Evolutionary conservation across 2,113 vertebrate genomes (phyloP).

Genomic region (Suricata suricatta): DNA sequence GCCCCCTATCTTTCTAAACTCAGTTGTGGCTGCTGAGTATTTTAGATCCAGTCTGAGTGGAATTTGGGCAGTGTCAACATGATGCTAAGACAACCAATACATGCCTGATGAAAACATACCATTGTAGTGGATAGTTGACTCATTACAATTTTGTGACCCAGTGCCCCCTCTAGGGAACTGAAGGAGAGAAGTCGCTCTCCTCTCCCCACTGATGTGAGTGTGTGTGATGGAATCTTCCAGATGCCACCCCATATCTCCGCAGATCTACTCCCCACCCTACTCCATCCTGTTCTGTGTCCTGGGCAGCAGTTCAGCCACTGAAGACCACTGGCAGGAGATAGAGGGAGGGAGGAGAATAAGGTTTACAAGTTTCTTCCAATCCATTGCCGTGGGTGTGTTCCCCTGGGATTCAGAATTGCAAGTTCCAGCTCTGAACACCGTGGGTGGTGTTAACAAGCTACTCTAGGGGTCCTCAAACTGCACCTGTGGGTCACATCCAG

Average conservation of each 20-base stretch:
- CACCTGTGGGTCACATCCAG: not conserved
- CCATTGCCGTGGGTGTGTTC: not conserved
- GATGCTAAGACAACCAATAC: not conserved
- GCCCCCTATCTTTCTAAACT: not conserved
- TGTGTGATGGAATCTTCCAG: not conserved
- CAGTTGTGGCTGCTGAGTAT: not conserved
- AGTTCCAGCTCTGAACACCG: not conserved
- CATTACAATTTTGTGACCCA: not conserved
- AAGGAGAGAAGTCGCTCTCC: not conserved
- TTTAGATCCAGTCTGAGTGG: not conserved
- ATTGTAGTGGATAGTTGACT: not conserved
- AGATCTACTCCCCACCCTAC: not conserved
- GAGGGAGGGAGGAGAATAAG: not conserved
- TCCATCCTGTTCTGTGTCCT: not conserved
- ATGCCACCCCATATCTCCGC: fast-evolving
- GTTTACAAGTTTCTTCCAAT: not conserved
- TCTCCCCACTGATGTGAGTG: not conserved
- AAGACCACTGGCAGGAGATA: not conserved
- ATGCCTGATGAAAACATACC: not conserved
- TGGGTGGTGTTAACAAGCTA: not conserved
- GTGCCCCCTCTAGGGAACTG: not conserved
- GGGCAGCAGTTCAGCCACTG: not conserved
- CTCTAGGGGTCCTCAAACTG: not conserved
- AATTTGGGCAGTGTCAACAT: not conserved
- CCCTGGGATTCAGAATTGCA: not conserved